Conservation (phyloP, 2,113 vertebrate species). For the Montifringilla adamsi region DNA sequence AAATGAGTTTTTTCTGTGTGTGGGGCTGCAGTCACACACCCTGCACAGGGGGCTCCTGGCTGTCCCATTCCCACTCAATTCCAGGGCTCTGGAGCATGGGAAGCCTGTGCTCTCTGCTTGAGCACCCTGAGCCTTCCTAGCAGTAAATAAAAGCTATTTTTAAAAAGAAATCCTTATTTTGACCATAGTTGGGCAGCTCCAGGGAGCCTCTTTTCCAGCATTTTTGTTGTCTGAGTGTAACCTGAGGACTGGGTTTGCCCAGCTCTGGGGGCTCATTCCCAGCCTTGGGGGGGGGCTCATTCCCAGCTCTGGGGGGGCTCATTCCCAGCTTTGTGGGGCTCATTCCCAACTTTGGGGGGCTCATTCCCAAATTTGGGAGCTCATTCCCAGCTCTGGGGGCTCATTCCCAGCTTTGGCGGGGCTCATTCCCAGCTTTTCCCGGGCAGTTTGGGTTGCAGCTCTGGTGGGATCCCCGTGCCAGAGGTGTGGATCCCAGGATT, state of each 20-base stretch:
- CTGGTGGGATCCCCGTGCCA: background rate
- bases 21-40: background rate
- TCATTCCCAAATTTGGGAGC: no score
- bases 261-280: background rate
- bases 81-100: background rate
- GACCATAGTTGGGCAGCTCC: background rate
- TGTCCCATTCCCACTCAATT: background rate
- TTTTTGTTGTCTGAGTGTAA: background rate
- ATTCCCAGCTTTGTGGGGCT: no score
- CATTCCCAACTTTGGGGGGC: no score
- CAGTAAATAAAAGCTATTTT: background rate
- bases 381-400: no score
- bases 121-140: background rate
- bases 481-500: accelerated
- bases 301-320: no score
- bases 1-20: background rate
- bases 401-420: background rate
- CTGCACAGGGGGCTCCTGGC: background rate
- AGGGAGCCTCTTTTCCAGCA: background rate
- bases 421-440: background rate
- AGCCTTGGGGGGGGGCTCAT: background rate
- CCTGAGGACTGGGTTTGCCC: background rate
- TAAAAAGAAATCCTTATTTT: background rate
- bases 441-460: background rate
- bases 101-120: background rate